Evolutionary conservation across 2,113 vertebrate genomes (phyloP).

Genomic region (Athene noctua): DNA sequence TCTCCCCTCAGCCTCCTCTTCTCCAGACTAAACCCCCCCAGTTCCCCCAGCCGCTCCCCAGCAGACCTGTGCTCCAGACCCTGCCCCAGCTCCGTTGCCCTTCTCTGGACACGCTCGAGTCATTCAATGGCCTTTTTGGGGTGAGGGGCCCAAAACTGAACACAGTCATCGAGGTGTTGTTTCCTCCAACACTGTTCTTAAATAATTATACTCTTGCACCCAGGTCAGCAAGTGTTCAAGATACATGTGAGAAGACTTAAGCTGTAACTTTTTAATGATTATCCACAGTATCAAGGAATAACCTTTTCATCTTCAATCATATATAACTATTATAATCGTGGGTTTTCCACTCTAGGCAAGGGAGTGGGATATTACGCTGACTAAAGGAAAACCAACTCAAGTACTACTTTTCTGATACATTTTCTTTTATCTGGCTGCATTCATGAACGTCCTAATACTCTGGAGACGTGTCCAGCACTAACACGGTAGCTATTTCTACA

Average conservation of each 20-base stretch:
- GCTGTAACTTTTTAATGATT: background rate
- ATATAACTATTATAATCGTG: background rate
- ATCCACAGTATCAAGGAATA: background rate
- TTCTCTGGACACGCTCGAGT: no score
- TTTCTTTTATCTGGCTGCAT: background rate
- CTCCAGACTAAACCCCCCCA: no score
- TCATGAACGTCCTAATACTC: background rate
- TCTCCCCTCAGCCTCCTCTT: no score
- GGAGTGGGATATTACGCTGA: background rate
- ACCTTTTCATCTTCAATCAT: background rate
- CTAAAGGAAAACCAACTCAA: background rate
- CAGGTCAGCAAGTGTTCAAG: background rate
- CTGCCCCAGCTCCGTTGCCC: no score
- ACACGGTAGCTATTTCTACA: background rate
- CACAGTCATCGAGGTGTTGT: no score
- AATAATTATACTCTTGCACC: background rate
- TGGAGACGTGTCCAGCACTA: background rate
- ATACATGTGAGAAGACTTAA: accelerated
- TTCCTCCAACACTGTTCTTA: background rate
- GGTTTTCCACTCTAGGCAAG: background rate
- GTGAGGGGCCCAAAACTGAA: no score
- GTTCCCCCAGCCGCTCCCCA: no score
- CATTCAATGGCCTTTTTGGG: no score
- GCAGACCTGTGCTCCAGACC: no score
- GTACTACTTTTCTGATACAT: background rate